Evolutionary conservation across 92 coral and sea anemone genomes (phyloP).

Genomic region (Montipora capitata): DNA sequence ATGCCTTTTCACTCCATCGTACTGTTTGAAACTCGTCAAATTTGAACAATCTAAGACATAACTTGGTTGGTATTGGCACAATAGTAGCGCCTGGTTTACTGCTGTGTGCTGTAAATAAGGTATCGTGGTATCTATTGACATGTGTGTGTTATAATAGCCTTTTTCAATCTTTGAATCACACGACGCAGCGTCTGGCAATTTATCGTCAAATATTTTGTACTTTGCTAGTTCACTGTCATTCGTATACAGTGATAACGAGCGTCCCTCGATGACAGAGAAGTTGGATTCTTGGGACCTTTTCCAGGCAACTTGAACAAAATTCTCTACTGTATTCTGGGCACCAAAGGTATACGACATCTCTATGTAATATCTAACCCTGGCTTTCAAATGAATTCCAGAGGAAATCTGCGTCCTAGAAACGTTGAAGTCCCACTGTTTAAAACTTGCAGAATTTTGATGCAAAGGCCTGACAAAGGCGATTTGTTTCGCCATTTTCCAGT

Average conservation of each 20-base stretch:
- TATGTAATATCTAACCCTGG: slow-evolving; percentile 29
- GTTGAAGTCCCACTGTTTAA: background rate
- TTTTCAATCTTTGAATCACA: slow-evolving; percentile 14
- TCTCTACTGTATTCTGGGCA: background rate
- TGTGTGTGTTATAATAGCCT: slow-evolving; percentile 14
- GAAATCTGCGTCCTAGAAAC: slow-evolving; percentile 49
- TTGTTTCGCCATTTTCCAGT: slow-evolving; percentile 33
- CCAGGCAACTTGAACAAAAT: slow-evolving; percentile 55
- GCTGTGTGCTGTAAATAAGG: slow-evolving; percentile 12
- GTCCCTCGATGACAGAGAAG: slow-evolving; percentile 6
- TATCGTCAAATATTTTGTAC: slow-evolving; percentile 29
- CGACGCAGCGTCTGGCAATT: slow-evolving; percentile 21
- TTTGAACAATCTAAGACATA: slow-evolving; percentile 11
- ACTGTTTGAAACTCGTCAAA: slow-evolving; percentile 5
- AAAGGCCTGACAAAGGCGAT: slow-evolving; percentile 22
- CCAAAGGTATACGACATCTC: slow-evolving; percentile 28
- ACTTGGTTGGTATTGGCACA: slow-evolving; percentile 37
- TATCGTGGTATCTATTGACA: background rate
- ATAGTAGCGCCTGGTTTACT: background rate
- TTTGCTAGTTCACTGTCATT: slow-evolving; percentile 19
- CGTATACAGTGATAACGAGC: slow-evolving; percentile 20
- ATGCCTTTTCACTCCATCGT: slow-evolving; percentile 13
- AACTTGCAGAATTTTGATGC: background rate
- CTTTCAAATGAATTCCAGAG: slow-evolving; percentile 5
- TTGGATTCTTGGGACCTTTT: slow-evolving; percentile 15